These are phyloP conservation scores for Lagorchestes hirsutus DNA, from an alignment of 2,797 vertebrate species.

Conservation along the genomic window DNA sequence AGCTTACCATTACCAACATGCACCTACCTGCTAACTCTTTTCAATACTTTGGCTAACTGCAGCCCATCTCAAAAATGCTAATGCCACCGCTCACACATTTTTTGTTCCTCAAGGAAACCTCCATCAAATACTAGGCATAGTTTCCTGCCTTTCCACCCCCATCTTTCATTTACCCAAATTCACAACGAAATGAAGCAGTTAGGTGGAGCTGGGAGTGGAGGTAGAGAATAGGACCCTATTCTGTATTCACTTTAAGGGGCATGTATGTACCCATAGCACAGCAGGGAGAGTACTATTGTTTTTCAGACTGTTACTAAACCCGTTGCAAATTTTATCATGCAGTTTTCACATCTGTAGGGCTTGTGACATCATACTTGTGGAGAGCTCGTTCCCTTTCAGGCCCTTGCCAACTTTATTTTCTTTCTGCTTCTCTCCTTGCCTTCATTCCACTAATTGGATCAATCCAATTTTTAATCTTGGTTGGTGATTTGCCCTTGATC, in stretches of 20 bases:
- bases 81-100: neutral
- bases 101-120: neutral
- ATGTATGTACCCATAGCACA: neutral
- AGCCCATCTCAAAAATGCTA: neutral
- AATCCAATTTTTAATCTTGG: slow-evolving; percentile 27
- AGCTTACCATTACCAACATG: neutral
- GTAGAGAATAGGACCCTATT: neutral
- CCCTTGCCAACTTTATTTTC: neutral
- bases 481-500: slow-evolving; percentile 57
- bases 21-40: neutral
- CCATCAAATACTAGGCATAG: neutral
- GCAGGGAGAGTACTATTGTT: neutral
- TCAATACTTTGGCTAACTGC: neutral
- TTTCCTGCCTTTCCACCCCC: neutral
- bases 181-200: neutral
- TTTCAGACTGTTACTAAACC: neutral
- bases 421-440: neutral
- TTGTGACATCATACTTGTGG: neutral
- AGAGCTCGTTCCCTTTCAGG: neutral
- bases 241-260: neutral
- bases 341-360: neutral
- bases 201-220: neutral
- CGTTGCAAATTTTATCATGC: neutral
- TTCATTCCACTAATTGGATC: neutral
- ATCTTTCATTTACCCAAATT: neutral